These are phyloP conservation scores for Sylvicapra grimmia DNA, from an alignment of 2,113 vertebrate species.

Conservation along the genomic window DNA sequence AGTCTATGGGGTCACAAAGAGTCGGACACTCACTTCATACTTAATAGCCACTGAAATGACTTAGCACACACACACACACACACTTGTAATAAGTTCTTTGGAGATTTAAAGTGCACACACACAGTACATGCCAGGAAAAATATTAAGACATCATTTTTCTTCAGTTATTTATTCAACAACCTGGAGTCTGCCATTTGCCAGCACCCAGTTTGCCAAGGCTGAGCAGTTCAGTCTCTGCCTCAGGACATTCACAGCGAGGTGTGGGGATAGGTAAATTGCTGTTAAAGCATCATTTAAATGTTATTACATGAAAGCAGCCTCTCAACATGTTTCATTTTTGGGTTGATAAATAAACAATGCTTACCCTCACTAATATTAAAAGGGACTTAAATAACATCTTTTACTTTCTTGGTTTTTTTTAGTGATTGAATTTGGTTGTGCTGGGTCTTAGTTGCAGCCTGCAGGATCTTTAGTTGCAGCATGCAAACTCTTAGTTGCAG, in stretches of 20 bases:
- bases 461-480: neutral
- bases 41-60: neutral
- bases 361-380: slow-evolving; percentile 9
- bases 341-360: neutral
- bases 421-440: neutral
- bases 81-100: neutral
- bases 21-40: no score
- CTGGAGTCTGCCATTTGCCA: neutral
- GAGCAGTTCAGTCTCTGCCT: neutral
- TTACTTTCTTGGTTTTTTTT: slow-evolving; percentile 36
- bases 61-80: neutral
- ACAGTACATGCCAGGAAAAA: neutral
- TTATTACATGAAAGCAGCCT: neutral
- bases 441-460: neutral
- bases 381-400: slow-evolving; percentile 2
- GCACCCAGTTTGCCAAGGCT: neutral
- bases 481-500: neutral
- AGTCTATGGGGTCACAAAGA: no score
- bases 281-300: neutral
- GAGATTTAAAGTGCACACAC: slow-evolving; percentile 14
- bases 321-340: slow-evolving; percentile 26
- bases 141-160: neutral
- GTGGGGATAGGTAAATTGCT: neutral
- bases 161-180: neutral
- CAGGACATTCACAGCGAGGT: neutral